Evolutionary conservation across 2,888 invertebrate species (phyloP), one percentile per base, ranked within the genome.

Genomic region (Scaptomyza flava): DNA sequence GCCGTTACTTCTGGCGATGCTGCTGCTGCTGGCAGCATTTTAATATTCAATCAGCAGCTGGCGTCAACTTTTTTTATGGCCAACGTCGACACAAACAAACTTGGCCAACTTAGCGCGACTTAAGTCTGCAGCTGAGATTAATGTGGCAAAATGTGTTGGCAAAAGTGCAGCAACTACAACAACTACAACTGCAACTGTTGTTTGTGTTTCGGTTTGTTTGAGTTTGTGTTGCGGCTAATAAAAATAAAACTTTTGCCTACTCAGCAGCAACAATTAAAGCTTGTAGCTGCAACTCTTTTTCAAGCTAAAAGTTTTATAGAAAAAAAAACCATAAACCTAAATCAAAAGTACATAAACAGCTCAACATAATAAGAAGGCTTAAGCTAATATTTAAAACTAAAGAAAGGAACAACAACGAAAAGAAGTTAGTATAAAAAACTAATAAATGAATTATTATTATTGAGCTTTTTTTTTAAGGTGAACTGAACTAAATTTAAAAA

Each of bases 1-100:
- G 82, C 47, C 23, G 41, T 60, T 36, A 62, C 50, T 45, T 57
- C 58, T 42, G 33, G 38, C 38, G 63, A 11, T 17, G 31, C 9
- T 17, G 14, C 23, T 51, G 36, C 23, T 38, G 14, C 36, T 59
- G 72, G 69, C 73, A 68, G 75, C 72, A 68, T 87, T 86, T 81
- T 84, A 81, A 81, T 87, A 81, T 87, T 83, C 82, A 83, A 83
- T 83, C 82, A 87, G 69, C 82, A 82, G 86, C 86, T 82, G 79
- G 70, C 70, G 59, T 42, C 42, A 68, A 73, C 52, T 82, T 77
- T 67, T 69, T 75, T 68, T 66, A 67, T 77, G 75, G 79, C 74
- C 69, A 62, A 59, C 34, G 52, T 42, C 57, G 52, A 45, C 38
- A 68, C 52, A 65, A 45, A 68, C 52, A 65, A 65, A 71, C 76